phyloP scores from a whole-genome alignment of 2,113 vertebrate species.

The Grantiella picta region DNA sequence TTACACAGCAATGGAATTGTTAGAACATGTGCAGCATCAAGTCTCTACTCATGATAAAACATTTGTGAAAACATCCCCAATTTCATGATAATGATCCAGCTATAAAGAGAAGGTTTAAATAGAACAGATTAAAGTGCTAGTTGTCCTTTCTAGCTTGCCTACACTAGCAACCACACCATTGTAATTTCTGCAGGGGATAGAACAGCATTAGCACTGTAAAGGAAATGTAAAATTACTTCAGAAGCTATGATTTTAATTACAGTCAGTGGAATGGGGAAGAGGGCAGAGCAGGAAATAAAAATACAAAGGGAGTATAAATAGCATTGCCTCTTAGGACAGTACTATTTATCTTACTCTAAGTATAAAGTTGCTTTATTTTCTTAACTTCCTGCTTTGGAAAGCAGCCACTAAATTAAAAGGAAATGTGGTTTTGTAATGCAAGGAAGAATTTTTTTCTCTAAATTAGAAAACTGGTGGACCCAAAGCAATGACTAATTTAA shows the following conservation, averaged over 20 bases:
- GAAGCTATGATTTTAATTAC: conserved; percentile 31
- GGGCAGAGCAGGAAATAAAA: conserved; percentile 53
- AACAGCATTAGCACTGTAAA: background rate
- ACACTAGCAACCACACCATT: background rate
- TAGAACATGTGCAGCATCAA: background rate
- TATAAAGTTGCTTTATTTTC: conserved; percentile 60
- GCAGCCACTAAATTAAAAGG: conserved; percentile 37
- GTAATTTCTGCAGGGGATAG: background rate
- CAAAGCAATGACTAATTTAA: background rate
- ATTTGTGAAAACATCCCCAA: background rate
- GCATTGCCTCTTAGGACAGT: conserved; percentile 37
- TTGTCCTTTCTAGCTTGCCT: background rate
- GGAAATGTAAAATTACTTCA: conserved; percentile 21
- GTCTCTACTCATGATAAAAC: background rate
- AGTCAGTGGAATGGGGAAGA: conserved; percentile 9
- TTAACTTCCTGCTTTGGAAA: conserved; percentile 69
- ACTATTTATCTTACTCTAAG: conserved; percentile 54
- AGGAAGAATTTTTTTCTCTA: conserved; percentile 5
- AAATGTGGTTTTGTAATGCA: conserved; percentile 9
- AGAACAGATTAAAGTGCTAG: background rate
- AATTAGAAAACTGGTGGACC: conserved; percentile 5
- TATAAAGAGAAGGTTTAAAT: background rate
- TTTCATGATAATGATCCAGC: background rate
- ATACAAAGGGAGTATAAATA: conserved; percentile 67
- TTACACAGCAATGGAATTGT: background rate